Evolutionary conservation across 2,113 vertebrate genomes (phyloP).

Genomic region (Paralichthys olivaceus): DNA sequence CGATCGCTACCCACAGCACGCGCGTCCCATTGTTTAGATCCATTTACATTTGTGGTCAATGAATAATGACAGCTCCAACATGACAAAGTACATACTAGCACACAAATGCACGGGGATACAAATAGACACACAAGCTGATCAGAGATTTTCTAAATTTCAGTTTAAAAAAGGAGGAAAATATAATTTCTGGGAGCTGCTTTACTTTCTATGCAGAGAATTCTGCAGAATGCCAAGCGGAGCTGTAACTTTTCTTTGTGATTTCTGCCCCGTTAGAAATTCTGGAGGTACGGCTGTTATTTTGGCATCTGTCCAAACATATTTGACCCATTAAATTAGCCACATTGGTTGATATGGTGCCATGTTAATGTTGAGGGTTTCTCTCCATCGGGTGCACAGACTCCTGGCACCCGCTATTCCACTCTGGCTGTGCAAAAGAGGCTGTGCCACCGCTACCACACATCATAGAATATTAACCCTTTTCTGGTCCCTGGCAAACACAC

Average conservation of each 20-base stretch:
- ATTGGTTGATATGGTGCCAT: conserved; percentile 77
- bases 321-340: conserved; percentile 85
- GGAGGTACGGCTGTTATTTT: conserved; percentile 75
- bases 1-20: conserved; percentile 72
- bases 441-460: conserved; percentile 84
- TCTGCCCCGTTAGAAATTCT: conserved; percentile 65
- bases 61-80: conserved; percentile 77
- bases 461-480: conserved; percentile 89
- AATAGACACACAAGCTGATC: conserved; percentile 40
- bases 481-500: conserved; percentile 83
- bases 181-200: conserved; percentile 18
- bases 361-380: conserved; percentile 81
- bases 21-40: conserved; percentile 80
- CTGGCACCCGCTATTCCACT: conserved; percentile 74
- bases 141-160: conserved; percentile 49
- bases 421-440: conserved; percentile 77
- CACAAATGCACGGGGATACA: conserved; percentile 40
- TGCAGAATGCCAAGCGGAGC: conserved; percentile 41
- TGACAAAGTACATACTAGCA: conserved; percentile 64
- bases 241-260: conserved; percentile 65
- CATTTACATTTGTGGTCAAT: conserved; percentile 84
- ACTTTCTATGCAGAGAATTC: conserved; percentile 51
- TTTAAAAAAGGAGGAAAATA: conserved; percentile 38
- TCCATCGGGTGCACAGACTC: conserved; percentile 80
- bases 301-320: conserved; percentile 78